Evolutionary conservation across 2,113 vertebrate genomes (phyloP).

Genomic region (Carettochelys insculpta): DNA sequence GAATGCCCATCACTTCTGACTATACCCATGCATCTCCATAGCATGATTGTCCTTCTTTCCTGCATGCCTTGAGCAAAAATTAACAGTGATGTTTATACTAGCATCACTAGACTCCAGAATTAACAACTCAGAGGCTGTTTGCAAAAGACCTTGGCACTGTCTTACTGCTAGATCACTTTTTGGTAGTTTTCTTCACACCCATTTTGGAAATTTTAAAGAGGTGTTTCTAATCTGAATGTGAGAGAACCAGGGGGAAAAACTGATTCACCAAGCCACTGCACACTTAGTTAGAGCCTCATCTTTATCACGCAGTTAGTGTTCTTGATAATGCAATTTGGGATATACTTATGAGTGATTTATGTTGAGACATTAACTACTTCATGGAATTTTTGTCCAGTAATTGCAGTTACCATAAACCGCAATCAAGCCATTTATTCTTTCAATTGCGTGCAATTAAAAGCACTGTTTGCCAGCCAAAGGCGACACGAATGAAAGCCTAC

Average conservation of each 20-base stretch:
- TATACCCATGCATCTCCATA: accelerated
- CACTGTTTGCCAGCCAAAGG: background rate
- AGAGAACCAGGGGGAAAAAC: background rate
- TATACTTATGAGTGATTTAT: constrained; percentile 4
- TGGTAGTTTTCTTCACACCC: accelerated
- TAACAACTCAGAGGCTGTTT: background rate
- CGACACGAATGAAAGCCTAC: accelerated
- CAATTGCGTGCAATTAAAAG: accelerated
- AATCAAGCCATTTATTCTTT: background rate
- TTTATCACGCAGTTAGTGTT: constrained; percentile 1
- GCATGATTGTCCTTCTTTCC: accelerated
- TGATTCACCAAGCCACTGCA: background rate
- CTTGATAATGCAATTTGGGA: constrained; percentile 11
- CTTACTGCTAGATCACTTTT: background rate
- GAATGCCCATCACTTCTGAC: accelerated
- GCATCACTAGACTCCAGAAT: accelerated
- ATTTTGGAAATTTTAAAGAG: background rate
- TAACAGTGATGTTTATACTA: background rate
- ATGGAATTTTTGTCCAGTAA: too few relatives aligned
- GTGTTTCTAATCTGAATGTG: background rate
- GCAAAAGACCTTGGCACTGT: accelerated
- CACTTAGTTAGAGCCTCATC: background rate
- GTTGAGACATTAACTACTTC: too few relatives aligned
- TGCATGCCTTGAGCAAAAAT: accelerated
- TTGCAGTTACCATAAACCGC: background rate